Conservation (phyloP, 2,888 invertebrate genomes). For the Papilio elwesi region DNA sequence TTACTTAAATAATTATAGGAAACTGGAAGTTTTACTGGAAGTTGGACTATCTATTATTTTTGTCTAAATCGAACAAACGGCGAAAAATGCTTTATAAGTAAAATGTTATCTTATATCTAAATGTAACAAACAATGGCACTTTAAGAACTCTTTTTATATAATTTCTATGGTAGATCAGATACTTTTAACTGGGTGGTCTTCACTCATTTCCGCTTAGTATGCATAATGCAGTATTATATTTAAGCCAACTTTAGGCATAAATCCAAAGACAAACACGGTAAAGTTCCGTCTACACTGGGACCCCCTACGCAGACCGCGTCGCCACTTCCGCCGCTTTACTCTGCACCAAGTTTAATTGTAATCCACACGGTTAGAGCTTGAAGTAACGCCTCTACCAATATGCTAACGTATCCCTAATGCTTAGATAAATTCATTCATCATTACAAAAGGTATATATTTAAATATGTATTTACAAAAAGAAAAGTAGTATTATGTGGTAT, state of each 20-base stretch:
- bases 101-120: no score
- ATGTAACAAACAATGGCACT: no score
- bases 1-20: no score
- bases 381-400: constrained; percentile 17
- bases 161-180: no score
- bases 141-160: no score
- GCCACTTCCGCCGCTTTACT: constrained; percentile 33
- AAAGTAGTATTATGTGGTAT: no score
- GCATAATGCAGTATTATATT: constrained; percentile 30
- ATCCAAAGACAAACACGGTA: constrained; percentile 35
- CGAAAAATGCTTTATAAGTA: no score
- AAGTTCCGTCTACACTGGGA: constrained; percentile 37
- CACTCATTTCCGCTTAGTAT: constrained; percentile 3
- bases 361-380: constrained; percentile 32
- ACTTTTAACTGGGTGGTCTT: constrained; percentile 8
- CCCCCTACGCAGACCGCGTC: constrained; percentile 33
- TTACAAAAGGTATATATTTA: neutral
- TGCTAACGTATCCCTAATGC: constrained; percentile 9
- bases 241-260: constrained; percentile 26
- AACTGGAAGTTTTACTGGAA: no score
- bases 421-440: constrained; percentile 10
- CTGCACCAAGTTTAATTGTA: constrained; percentile 36
- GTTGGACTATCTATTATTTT: no score
- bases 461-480: no score
- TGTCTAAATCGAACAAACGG: no score